These are phyloP conservation scores for Psettodes erumei DNA, from an alignment of 2,113 vertebrate genomes.

Conservation along the genomic window DNA sequence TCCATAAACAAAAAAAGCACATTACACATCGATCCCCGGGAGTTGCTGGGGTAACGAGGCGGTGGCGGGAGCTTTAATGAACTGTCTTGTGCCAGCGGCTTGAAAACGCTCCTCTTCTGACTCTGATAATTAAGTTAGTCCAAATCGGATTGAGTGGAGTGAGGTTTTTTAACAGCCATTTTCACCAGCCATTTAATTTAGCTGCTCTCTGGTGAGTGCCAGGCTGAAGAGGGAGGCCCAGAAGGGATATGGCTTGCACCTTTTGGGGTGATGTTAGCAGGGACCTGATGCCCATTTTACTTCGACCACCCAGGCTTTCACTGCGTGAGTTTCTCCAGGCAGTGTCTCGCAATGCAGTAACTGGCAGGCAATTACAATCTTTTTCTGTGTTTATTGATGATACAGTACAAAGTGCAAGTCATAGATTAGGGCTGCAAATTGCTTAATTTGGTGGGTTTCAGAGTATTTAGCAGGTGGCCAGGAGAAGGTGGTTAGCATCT, in stretches of 20 bases:
- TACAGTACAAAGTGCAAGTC: constrained; percentile 16
- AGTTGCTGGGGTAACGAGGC: constrained; percentile 65
- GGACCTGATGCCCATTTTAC: constrained; percentile 11
- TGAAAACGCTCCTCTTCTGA: constrained; percentile 50
- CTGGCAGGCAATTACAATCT: background rate
- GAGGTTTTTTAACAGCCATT: constrained; percentile 34
- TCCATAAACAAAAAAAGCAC: constrained; percentile 70
- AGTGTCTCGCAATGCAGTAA: background rate
- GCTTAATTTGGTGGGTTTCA: background rate
- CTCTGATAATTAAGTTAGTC: constrained; percentile 70
- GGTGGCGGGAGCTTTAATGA: constrained; percentile 64
- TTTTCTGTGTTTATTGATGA: constrained; percentile 14
- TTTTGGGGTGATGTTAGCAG: background rate
- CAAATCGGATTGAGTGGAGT: constrained; percentile 51
- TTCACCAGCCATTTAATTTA: constrained; percentile 55
- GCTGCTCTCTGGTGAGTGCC: background rate
- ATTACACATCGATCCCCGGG: constrained; percentile 66
- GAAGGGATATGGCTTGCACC: background rate
- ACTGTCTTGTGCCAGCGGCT: constrained; percentile 62
- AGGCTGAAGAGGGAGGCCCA: background rate
- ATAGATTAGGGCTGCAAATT: background rate
- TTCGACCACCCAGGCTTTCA: constrained; percentile 8
- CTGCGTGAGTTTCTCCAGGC: constrained; percentile 21
- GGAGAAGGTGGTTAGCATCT: constrained; percentile 35
- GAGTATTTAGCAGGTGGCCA: constrained; percentile 34